phyloP scores from a whole-genome alignment of 2,113 vertebrate genomes.

The Parotia lawesii region DNA sequence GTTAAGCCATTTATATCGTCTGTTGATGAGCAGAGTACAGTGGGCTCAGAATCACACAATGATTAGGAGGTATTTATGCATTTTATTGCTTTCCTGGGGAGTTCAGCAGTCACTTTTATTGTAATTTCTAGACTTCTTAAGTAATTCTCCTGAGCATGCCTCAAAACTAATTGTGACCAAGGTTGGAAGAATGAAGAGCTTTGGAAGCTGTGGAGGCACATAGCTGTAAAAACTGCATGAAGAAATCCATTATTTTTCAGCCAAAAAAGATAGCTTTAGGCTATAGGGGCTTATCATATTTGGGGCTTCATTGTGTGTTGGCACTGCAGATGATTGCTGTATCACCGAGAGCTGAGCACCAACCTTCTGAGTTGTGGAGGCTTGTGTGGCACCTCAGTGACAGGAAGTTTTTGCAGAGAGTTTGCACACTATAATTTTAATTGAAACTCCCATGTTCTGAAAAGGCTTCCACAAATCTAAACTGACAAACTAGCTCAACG shows the following conservation, averaged over 20 bases:
- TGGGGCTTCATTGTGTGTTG: background rate
- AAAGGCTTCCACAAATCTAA: background rate
- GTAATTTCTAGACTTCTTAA: background rate
- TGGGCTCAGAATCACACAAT: background rate
- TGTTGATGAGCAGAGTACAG: background rate
- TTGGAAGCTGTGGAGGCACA: background rate
- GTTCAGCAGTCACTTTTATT: background rate
- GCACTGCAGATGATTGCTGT: background rate
- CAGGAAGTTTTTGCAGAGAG: background rate
- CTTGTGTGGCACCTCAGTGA: background rate
- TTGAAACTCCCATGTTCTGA: background rate
- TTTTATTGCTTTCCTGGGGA: background rate
- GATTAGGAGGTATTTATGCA: background rate
- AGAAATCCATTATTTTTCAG: background rate
- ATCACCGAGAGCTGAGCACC: background rate
- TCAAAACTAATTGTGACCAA: background rate
- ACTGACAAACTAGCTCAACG: background rate
- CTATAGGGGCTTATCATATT: background rate
- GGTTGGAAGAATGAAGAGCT: background rate
- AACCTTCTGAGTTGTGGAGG: background rate
- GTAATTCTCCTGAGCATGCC: background rate
- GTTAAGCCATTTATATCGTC: background rate
- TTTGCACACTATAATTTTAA: background rate
- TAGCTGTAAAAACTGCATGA: background rate
- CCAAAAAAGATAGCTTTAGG: background rate